Conservation (phyloP, 2,888 invertebrate genomes). For the Epistrophe eligans region DNA sequence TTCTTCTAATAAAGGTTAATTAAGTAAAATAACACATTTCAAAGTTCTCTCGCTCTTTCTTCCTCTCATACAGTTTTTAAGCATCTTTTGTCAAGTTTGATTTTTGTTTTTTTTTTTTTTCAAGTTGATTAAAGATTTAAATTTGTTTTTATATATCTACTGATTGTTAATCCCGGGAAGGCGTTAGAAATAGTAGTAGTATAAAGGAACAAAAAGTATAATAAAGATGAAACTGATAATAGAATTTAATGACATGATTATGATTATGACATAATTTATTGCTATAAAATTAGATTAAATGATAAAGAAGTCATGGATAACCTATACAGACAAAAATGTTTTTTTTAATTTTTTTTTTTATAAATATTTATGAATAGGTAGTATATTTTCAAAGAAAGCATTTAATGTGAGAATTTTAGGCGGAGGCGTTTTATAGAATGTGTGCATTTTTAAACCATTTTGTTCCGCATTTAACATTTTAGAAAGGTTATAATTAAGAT, state of each 20-base stretch:
- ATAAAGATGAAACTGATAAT: constrained; percentile 64
- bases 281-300: constrained; percentile 36
- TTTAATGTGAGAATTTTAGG: neutral
- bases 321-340: neutral
- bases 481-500: neutral
- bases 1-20: constrained; percentile 48
- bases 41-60: neutral
- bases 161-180: constrained; percentile 7
- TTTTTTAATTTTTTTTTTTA: neutral
- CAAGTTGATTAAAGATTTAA: constrained; percentile 50
- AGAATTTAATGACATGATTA: constrained; percentile 47
- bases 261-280: constrained; percentile 59
- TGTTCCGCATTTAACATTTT: neutral
- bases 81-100: neutral
- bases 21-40: constrained; percentile 40
- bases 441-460: neutral
- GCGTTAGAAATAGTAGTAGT: constrained; percentile 18
- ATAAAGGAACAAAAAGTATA: neutral
- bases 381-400: neutral
- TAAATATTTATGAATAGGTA: constrained; percentile 9
- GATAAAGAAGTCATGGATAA: neutral
- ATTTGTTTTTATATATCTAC: constrained; percentile 7
- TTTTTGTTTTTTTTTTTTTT: constrained; percentile 4
- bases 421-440: neutral
- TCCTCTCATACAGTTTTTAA: neutral